A percentile compares a stretch with the other conserved stretches of the same genome.
Conservation (phyloP, 2,113 vertebrate species). For the Heterotis niloticus region DNA sequence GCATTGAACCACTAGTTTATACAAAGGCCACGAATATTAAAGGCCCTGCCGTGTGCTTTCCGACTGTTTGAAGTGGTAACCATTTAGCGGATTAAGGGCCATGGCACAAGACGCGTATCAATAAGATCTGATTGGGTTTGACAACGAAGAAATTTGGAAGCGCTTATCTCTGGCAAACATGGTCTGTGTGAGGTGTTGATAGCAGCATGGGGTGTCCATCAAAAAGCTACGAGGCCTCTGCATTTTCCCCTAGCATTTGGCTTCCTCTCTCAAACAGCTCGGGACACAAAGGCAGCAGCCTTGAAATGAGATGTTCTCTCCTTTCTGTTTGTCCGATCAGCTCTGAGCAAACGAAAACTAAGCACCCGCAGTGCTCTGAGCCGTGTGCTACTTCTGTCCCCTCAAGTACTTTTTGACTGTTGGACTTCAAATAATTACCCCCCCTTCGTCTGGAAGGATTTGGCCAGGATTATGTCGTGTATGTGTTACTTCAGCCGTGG, state of each 20-base stretch:
- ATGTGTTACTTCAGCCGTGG: background rate
- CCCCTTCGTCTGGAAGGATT: constrained; percentile 17
- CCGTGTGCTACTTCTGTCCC: constrained; percentile 8
- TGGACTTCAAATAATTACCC: constrained; percentile 22
- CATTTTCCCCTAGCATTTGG: constrained; percentile 16
- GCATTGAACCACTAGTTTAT: background rate
- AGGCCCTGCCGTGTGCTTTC: background rate
- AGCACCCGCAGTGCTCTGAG: constrained; percentile 18
- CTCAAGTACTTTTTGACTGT: constrained; percentile 10
- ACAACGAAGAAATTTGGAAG: background rate
- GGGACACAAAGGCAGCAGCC: background rate
- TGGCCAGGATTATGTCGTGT: constrained; percentile 17
- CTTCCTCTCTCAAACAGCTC: constrained; percentile 19
- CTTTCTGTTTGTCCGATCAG: constrained; percentile 22
- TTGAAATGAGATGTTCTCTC: constrained; percentile 25
- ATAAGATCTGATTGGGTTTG: background rate
- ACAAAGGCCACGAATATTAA: background rate
- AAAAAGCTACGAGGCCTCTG: background rate
- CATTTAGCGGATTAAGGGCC: background rate
- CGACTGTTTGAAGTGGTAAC: background rate
- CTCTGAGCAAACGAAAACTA: constrained; percentile 22
- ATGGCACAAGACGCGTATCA: background rate
- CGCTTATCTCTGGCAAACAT: background rate
- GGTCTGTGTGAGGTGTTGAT: background rate
- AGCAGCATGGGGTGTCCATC: background rate